Evolutionary conservation across 2,797 vertebrate genomes (phyloP).

Genomic region (Coreius guichenoti): DNA sequence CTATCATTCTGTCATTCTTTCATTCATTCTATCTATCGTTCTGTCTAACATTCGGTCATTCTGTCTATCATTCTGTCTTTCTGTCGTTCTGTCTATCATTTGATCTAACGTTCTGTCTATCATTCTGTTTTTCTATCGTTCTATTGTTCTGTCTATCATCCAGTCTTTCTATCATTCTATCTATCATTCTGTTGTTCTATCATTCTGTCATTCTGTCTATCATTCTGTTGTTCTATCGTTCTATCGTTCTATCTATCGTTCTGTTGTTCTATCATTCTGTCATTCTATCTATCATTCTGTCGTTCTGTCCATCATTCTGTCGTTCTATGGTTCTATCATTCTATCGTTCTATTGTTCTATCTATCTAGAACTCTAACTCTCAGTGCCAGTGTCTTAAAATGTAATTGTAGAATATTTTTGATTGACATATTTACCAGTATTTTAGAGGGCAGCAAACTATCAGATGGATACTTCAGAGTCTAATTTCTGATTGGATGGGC

Average conservation of each 20-base stretch:
- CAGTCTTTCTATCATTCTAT: neutral
- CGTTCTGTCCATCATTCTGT: neutral
- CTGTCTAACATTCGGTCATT: neutral
- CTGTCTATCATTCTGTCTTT: too few relatives aligned
- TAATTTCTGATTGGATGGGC: neutral
- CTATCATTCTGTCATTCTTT: neutral
- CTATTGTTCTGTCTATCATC: neutral
- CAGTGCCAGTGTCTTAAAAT: too few relatives aligned
- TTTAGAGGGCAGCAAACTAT: too few relatives aligned
- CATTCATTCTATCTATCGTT: neutral
- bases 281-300: neutral
- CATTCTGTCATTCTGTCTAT: neutral
- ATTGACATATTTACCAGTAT: too few relatives aligned
- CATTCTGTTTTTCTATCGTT: neutral
- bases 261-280: neutral
- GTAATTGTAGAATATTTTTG: too few relatives aligned
- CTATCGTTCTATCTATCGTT: neutral
- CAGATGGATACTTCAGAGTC: too few relatives aligned
- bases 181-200: neutral
- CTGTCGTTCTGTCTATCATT: neutral
- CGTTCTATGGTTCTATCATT: neutral
- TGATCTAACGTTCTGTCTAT: neutral
- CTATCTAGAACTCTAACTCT: too few relatives aligned
- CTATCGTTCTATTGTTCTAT: too few relatives aligned
- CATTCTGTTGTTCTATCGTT: neutral